Conservation (phyloP, 2,797 vertebrate species). For the Ctenochaetus hawaiiensis region DNA sequence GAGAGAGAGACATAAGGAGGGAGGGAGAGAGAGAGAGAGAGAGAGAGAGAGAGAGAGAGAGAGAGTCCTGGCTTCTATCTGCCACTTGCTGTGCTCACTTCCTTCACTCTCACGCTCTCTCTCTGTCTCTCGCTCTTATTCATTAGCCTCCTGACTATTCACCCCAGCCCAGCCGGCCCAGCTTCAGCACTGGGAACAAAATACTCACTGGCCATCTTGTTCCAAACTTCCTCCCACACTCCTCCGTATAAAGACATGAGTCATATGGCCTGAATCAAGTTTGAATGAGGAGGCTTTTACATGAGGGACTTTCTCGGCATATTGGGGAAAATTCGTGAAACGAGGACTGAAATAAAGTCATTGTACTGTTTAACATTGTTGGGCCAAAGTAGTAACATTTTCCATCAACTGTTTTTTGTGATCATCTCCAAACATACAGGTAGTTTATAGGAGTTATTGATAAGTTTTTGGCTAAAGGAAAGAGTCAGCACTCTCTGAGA, state of each 20-base stretch:
- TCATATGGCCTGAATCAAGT: conserved; percentile 65
- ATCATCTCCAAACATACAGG: neutral
- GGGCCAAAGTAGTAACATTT: conserved; percentile 3
- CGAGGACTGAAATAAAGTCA: conserved; percentile 16
- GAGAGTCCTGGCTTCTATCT: conserved; percentile 72
- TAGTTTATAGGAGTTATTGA: too few species aligned
- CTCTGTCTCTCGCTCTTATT: conserved; percentile 72
- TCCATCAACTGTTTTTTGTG: conserved; percentile 9
- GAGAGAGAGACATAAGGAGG: neutral
- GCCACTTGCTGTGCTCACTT: conserved; percentile 79
- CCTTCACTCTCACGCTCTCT: conserved; percentile 80
- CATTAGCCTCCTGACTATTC: conserved; percentile 80
- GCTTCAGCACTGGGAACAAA: conserved; percentile 72
- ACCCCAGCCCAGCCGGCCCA: conserved; percentile 66
- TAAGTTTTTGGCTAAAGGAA: too few species aligned
- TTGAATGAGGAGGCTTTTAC: conserved; percentile 61
- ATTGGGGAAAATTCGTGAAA: conserved; percentile 31
- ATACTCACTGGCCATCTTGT: conserved; percentile 74
- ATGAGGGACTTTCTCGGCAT: conserved; percentile 42
- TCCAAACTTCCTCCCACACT: conserved; percentile 79
- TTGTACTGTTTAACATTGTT: conserved; percentile 21
- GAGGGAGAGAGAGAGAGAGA: conserved; percentile 13
- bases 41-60: conserved; percentile 56
- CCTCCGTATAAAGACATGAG: conserved; percentile 70
- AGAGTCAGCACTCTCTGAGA: too few species aligned